These are phyloP conservation scores for Pica pica DNA, from an alignment of 2,113 vertebrate species.

Conservation along the genomic window DNA sequence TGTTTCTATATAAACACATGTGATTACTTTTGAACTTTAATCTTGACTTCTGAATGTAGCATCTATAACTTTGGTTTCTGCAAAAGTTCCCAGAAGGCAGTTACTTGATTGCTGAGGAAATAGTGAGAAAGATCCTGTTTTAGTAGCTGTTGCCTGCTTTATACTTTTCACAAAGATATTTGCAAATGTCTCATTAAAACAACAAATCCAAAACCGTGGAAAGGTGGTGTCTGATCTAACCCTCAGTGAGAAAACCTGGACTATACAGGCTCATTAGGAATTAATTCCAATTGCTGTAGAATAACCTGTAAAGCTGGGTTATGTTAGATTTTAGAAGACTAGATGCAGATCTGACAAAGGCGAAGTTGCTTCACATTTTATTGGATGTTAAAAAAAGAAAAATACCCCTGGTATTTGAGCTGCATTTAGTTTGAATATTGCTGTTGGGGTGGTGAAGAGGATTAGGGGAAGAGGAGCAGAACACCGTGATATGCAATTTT, in stretches of 20 bases:
- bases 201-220: not conserved
- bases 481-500: not conserved
- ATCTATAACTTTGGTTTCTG: not conserved
- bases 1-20: not conserved
- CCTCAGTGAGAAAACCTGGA: not conserved
- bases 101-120: not conserved
- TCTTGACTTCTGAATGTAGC: not conserved
- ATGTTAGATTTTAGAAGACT: not conserved
- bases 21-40: not conserved
- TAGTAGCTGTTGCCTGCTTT: not conserved
- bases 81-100: not conserved
- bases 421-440: not conserved
- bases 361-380: not conserved
- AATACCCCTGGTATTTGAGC: not conserved
- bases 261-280: not conserved
- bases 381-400: not conserved
- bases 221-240: not conserved
- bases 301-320: not conserved
- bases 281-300: not conserved
- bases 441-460: not conserved
- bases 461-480: not conserved
- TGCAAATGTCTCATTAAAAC: not conserved
- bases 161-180: not conserved
- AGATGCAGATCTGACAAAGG: not conserved
- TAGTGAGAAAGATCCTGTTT: not conserved